Conservation (phyloP, 1,140 invertebrate species). For the Sipha flava region DNA sequence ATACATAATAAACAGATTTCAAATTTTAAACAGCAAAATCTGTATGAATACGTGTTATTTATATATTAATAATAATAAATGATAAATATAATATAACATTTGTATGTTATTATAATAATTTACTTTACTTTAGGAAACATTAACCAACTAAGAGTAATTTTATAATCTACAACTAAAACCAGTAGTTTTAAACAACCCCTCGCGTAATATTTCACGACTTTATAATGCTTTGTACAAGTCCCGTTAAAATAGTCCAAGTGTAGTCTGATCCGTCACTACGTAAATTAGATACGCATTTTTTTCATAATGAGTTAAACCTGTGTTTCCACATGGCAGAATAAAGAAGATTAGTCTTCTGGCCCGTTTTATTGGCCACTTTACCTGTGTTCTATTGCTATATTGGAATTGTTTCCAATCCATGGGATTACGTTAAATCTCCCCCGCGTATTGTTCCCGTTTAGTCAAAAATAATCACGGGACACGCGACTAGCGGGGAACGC, state of each 20-base stretch:
- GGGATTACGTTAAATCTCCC: background rate
- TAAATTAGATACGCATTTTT: background rate
- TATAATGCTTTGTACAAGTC: too few species aligned
- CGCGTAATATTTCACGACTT: too few species aligned
- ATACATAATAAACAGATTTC: too few species aligned
- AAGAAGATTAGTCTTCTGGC: constrained; percentile 7
- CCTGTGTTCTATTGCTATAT: background rate
- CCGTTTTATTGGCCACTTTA: constrained; percentile 11
- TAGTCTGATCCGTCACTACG: background rate
- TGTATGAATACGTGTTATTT: too few species aligned
- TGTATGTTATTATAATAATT: too few species aligned
- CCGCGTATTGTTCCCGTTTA: background rate
- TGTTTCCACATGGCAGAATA: background rate
- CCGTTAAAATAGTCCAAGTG: background rate
- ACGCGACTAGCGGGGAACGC: background rate
- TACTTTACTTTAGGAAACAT: too few species aligned
- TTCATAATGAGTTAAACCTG: background rate
- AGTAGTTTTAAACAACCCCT: too few species aligned
- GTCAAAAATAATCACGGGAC: constrained; percentile 1
- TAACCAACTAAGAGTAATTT: too few species aligned
- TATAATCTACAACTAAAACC: too few species aligned
- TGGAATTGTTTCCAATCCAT: constrained; percentile 1
- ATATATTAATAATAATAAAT: too few species aligned
- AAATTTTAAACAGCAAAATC: too few species aligned
- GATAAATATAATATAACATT: too few species aligned